Percentiles rank a stretch among this genome's conserved stretches.
These are phyloP conservation scores for Steinernema khuongi DNA, from an alignment of 1,140 invertebrate genomes.

Conservation along the genomic window DNA sequence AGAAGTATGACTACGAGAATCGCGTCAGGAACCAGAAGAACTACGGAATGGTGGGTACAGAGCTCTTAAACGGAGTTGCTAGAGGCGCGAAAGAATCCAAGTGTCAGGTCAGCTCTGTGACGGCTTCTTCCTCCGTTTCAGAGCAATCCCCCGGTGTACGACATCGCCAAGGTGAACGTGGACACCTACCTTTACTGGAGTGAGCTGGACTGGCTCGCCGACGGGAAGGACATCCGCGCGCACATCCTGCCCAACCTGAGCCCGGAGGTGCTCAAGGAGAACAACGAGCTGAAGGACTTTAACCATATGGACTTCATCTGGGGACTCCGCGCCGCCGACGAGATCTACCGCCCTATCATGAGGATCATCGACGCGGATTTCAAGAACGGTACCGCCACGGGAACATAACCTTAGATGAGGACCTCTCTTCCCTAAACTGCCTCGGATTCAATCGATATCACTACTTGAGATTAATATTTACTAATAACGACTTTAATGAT, in stretches of 20 bases:
- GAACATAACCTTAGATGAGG: background rate
- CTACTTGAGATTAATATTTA: too few relatives aligned
- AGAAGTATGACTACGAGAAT: slow-evolving; percentile 7
- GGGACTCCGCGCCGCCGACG: slow-evolving; percentile 30
- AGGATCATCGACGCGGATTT: slow-evolving; percentile 14
- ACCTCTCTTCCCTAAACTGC: background rate
- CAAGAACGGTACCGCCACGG: background rate
- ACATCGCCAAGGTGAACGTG: slow-evolving; percentile 21
- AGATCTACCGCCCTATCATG: slow-evolving; percentile 23
- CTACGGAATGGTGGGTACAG: slow-evolving; percentile 8
- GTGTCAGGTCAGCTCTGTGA: slow-evolving; percentile 4
- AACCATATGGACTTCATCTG: slow-evolving; percentile 42
- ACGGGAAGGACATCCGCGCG: slow-evolving; percentile 10
- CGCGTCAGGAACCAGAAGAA: slow-evolving; percentile 6
- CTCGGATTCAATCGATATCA: too few relatives aligned
- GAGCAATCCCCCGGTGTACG: slow-evolving; percentile 20
- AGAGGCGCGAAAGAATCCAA: slow-evolving; percentile 9
- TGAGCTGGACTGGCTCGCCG: slow-evolving; percentile 27
- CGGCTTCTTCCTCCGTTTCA: background rate
- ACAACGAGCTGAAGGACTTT: slow-evolving; percentile 21
- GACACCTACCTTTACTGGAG: slow-evolving; percentile 25
- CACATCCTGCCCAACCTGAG: slow-evolving; percentile 23
- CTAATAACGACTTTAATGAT: too few relatives aligned
- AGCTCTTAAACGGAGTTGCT: slow-evolving; percentile 3
- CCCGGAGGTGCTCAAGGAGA: slow-evolving; percentile 19